phyloP scores from a whole-genome alignment of 2,888 invertebrate species.

The Trichopria drosophilae region DNA sequence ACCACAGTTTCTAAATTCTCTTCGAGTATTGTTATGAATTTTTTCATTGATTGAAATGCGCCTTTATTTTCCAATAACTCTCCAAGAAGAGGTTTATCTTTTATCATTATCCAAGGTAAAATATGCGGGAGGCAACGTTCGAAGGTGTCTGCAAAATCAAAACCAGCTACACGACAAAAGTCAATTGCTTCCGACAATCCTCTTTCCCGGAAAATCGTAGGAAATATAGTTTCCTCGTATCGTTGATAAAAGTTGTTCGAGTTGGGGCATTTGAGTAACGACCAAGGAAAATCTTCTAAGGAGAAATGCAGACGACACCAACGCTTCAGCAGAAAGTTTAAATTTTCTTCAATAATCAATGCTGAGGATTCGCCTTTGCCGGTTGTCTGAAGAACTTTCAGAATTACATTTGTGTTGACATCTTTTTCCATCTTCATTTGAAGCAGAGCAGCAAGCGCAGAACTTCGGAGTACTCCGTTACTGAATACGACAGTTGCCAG shows the following conservation, averaged over 20 bases:
- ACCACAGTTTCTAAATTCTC: constrained; percentile 52
- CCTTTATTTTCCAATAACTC: constrained; percentile 42
- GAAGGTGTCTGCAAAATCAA: constrained; percentile 44
- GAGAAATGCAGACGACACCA: constrained; percentile 60
- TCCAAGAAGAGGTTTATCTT: constrained; percentile 33
- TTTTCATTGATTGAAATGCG: constrained; percentile 42
- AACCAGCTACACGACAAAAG: constrained; percentile 46
- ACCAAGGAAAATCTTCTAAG: constrained; percentile 59
- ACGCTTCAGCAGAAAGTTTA: constrained; percentile 60
- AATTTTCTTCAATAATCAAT: constrained; percentile 54
- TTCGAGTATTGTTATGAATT: constrained; percentile 44
- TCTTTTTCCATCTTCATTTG: constrained; percentile 61
- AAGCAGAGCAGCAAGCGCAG: constrained; percentile 62
- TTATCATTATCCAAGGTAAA: constrained; percentile 40
- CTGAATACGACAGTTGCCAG: constrained; percentile 61
- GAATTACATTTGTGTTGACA: constrained; percentile 57
- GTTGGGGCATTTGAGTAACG: constrained; percentile 54
- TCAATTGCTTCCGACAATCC: constrained; percentile 42
- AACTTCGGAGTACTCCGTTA: constrained; percentile 60
- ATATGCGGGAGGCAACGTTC: constrained; percentile 46
- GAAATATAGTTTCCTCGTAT: constrained; percentile 56
- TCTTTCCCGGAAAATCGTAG: constrained; percentile 55
- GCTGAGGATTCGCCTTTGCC: constrained; percentile 28
- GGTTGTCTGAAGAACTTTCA: constrained; percentile 60
- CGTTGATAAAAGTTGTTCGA: constrained; percentile 57